These are phyloP conservation scores for Lithodes maja DNA, from an alignment of 2,888 invertebrate genomes.

Conservation along the genomic window DNA sequence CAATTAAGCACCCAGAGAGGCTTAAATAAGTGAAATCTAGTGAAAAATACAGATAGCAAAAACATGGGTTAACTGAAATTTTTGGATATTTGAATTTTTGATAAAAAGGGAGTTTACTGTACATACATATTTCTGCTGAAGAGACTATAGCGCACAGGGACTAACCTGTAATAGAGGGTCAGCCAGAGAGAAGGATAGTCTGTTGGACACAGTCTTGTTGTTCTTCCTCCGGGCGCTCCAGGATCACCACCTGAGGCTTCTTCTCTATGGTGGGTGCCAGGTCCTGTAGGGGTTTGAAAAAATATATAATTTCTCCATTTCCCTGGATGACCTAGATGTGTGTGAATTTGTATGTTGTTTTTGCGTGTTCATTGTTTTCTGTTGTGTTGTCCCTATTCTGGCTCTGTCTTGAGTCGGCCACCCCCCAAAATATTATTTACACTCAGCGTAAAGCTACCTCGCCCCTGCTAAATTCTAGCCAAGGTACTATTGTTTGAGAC, in stretches of 20 bases:
- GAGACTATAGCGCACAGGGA: neutral
- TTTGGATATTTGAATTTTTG: no score
- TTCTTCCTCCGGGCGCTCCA: conserved; percentile 68
- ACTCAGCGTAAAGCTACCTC: neutral
- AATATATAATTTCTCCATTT: neutral
- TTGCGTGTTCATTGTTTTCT: no score
- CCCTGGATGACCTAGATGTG: no score
- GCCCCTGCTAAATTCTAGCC: neutral
- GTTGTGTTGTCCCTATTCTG: no score
- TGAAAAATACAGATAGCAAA: no score
- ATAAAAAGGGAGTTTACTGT: no score
- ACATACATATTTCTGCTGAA: no score
- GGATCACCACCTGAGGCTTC: conserved; percentile 69
- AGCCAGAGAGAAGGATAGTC: conserved; percentile 60
- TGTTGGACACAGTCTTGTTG: conserved; percentile 59
- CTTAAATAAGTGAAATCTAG: no score
- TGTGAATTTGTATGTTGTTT: no score
- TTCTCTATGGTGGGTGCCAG: conserved; percentile 64
- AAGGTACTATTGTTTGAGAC: neutral
- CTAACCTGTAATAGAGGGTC: conserved; percentile 65
- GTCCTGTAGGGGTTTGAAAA: conserved; percentile 45
- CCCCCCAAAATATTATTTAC: neutral
- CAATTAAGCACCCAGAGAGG: no score
- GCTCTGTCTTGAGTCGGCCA: no score
- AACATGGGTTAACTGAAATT: no score